phyloP scores from a whole-genome alignment of 2,113 vertebrate genomes.

The Halichoerus grypus region DNA sequence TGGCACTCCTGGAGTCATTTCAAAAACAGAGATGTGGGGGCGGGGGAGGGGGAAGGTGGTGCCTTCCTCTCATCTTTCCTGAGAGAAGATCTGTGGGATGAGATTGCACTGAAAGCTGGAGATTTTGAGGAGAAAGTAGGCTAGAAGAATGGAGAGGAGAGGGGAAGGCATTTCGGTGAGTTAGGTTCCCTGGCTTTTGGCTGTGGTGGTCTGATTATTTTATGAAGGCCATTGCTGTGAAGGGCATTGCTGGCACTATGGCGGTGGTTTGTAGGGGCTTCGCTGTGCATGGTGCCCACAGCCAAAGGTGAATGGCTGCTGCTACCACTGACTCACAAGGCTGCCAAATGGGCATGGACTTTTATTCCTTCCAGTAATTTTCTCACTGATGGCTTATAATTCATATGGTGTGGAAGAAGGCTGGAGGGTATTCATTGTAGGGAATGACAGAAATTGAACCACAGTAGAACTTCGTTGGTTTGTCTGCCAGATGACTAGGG shows the following conservation, averaged over 20 bases:
- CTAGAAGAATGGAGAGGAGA: neutral
- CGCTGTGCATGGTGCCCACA: neutral
- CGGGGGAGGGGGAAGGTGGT: neutral
- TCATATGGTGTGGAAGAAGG: slow-evolving; percentile 13
- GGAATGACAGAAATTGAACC: neutral
- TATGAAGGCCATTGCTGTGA: neutral
- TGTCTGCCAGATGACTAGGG: neutral
- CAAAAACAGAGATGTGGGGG: neutral
- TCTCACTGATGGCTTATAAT: slow-evolving; percentile 62
- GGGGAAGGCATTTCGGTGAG: neutral
- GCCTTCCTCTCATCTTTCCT: neutral
- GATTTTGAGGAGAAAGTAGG: neutral
- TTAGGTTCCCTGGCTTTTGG: neutral
- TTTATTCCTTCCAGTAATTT: slow-evolving; percentile 57
- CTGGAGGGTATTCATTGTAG: neutral
- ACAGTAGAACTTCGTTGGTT: neutral
- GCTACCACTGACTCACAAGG: neutral
- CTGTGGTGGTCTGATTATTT: neutral
- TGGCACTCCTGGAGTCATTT: slow-evolving; percentile 66
- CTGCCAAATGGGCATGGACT: slow-evolving; percentile 41
- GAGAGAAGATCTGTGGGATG: neutral
- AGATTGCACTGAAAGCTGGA: neutral
- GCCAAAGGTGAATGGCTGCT: neutral
- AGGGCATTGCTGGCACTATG: neutral
- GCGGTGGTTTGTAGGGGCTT: neutral